Conservation (phyloP, 1,140 invertebrate genomes). For the Penaeus vannamei region DNA sequence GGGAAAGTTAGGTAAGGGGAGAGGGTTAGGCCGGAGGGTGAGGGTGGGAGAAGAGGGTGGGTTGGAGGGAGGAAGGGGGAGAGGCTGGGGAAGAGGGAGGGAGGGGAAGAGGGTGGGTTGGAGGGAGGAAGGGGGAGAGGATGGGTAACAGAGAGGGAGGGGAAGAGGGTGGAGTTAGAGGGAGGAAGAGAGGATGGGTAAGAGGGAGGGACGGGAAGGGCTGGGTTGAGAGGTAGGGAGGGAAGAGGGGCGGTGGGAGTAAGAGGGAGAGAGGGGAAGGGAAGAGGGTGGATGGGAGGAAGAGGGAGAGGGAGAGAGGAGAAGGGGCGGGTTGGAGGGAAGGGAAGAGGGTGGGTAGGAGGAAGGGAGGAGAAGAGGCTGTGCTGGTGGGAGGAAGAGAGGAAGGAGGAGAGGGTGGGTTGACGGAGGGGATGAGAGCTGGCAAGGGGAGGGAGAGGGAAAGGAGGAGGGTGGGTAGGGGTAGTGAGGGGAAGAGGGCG, state of each 20-base stretch:
- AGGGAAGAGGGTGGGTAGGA: too few species aligned
- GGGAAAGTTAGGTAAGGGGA: background rate
- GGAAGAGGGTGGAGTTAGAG: background rate
- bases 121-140: background rate
- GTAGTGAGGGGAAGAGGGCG: too few species aligned
- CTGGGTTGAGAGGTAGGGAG: background rate
- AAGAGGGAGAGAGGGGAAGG: background rate
- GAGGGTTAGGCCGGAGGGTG: background rate
- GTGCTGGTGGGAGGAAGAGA: too few species aligned
- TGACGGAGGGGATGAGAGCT: too few species aligned
- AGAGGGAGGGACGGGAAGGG: background rate
- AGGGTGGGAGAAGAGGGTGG: background rate
- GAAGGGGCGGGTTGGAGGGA: background rate
- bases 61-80: too few species aligned
- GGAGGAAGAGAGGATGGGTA: background rate
- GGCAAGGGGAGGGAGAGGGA: too few species aligned
- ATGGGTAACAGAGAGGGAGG: background rate
- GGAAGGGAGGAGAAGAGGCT: too few species aligned
- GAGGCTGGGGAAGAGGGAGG: background rate
- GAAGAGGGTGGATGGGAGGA: too few species aligned
- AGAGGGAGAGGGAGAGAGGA: background rate
- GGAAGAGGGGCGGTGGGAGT: background rate
- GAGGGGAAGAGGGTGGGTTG: background rate
- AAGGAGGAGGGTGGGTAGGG: background rate
- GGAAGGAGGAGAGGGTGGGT: too few species aligned